Evolutionary conservation across 2,113 vertebrate genomes (phyloP).

Genomic region (Neoarius graeffei): DNA sequence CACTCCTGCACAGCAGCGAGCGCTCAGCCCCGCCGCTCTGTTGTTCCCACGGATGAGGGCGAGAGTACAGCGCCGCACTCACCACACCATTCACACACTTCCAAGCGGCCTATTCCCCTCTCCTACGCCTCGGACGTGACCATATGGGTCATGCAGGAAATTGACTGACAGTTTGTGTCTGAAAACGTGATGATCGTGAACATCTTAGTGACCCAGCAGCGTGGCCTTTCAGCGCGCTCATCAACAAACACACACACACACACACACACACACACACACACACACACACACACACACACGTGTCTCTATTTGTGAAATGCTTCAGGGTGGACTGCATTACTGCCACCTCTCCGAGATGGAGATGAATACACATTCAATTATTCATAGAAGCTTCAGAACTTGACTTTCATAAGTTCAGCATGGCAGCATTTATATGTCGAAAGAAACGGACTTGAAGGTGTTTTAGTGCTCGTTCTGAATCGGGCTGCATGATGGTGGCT

Average conservation of each 20-base stretch:
- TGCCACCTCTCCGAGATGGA: neutral
- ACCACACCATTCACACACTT: slow-evolving; percentile 35
- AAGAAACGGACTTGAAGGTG: neutral
- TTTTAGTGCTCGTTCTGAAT: neutral
- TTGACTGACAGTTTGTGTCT: slow-evolving; percentile 14
- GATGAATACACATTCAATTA: neutral
- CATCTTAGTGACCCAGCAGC: neutral
- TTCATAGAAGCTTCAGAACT: neutral
- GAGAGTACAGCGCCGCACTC: slow-evolving; percentile 50
- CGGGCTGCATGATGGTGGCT: neutral
- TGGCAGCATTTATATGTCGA: neutral
- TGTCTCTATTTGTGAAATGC: neutral
- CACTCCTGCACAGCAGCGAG: slow-evolving; percentile 45
- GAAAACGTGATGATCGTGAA: slow-evolving; percentile 24
- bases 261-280: neutral
- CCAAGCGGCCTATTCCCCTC: slow-evolving; percentile 13
- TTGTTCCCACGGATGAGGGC: slow-evolving; percentile 46
- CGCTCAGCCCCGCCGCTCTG: slow-evolving; percentile 20
- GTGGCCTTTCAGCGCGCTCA: neutral
- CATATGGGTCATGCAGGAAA: slow-evolving; percentile 31
- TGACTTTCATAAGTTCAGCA: neutral
- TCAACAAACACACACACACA: neutral
- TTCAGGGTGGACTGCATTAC: slow-evolving; percentile 5
- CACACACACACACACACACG: neutral
- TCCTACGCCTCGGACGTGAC: slow-evolving; percentile 22